Conservation (phyloP, 2,888 invertebrate genomes). For the Chrysina gloriosa region DNA sequence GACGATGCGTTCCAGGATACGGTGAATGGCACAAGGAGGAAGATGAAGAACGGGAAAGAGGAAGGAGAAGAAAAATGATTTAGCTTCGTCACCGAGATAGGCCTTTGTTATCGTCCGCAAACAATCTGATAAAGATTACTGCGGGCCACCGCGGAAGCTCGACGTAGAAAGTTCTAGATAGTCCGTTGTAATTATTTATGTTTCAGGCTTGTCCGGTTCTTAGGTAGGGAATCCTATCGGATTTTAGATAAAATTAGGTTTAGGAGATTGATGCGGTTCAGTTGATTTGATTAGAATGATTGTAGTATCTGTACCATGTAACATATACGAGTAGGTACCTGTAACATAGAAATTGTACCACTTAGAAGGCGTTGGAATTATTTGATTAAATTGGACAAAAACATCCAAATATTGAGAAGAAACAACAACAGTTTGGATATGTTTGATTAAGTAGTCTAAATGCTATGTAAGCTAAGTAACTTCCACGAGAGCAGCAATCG, state of each 20-base stretch:
- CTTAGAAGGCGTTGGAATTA: no score
- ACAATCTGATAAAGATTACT: slow-evolving; percentile 31
- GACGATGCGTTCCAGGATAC: not conserved
- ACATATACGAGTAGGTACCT: no score
- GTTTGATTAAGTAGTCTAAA: no score
- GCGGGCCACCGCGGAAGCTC: slow-evolving; percentile 1
- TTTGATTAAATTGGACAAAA: no score
- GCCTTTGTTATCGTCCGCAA: slow-evolving; percentile 35
- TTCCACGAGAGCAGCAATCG: no score
- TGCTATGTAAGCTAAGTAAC: no score
- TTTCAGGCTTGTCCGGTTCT: not conserved
- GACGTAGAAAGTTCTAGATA: slow-evolving; percentile 11
- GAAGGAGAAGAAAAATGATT: slow-evolving; percentile 18
- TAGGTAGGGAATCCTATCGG: not conserved
- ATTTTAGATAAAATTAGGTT: not conserved
- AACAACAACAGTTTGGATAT: no score
- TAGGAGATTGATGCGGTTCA: no score
- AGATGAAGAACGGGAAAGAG: not conserved
- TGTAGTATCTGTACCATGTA: no score
- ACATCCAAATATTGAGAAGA: no score
- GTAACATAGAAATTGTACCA: no score
- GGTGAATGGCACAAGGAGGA: not conserved
- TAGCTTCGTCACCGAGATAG: slow-evolving; percentile 34
- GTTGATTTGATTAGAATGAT: no score
- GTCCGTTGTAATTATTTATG: slow-evolving; percentile 12